These are phyloP conservation scores for Anagyrus pseudococci DNA, from an alignment of 2,888 invertebrate species.

Conservation along the genomic window DNA sequence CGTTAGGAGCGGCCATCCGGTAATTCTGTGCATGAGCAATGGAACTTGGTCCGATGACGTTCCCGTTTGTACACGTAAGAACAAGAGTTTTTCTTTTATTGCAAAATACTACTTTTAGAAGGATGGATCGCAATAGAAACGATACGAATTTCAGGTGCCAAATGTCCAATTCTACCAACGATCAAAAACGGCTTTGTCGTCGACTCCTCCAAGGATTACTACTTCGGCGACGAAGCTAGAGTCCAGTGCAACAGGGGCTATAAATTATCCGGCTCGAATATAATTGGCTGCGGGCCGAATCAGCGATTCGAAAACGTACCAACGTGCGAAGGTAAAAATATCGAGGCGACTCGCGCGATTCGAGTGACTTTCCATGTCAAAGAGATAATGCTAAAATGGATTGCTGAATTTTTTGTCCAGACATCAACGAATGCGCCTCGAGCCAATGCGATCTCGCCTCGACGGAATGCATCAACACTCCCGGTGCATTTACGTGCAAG, in stretches of 20 bases:
- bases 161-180: conserved; percentile 77
- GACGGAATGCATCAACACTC: conserved; percentile 88
- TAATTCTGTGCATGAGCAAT: conserved; percentile 92
- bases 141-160: conserved; percentile 63
- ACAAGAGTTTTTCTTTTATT: neutral
- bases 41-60: conserved; percentile 94
- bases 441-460: conserved; percentile 90
- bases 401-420: conserved; percentile 56
- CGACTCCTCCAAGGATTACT: conserved; percentile 78
- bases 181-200: conserved; percentile 89
- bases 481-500: conserved; percentile 88
- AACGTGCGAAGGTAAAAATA: conserved; percentile 74
- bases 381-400: neutral
- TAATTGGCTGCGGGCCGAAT: conserved; percentile 84
- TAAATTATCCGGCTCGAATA: conserved; percentile 82
- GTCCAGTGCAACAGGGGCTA: conserved; percentile 92
- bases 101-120: neutral
- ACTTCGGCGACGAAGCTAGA: conserved; percentile 87
- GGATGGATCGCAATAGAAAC: neutral
- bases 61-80: conserved; percentile 80
- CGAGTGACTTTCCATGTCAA: neutral
- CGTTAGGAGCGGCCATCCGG: conserved; percentile 85
- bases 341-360: neutral
- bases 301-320: conserved; percentile 85
- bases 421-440: conserved; percentile 88